Conservation (phyloP, 1,140 invertebrate genomes). For the Drepana arcuata region DNA sequence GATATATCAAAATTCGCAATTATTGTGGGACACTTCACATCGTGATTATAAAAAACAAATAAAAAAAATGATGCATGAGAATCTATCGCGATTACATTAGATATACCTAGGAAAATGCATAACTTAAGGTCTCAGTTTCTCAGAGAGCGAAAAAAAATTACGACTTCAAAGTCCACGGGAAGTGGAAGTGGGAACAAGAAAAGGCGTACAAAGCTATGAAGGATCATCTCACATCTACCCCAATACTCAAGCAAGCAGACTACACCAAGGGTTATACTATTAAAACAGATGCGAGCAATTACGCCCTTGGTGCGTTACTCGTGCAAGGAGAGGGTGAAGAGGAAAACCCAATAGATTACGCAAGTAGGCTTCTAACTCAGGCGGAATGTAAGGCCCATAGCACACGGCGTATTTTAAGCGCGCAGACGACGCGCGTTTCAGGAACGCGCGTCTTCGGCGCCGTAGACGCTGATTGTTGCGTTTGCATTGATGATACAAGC, state of each 20-base stretch:
- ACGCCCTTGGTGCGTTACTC: constrained; percentile 6
- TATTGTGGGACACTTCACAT: background rate
- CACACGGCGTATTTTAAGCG: too few species aligned
- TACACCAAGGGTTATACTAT: constrained; percentile 1
- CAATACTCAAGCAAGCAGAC: constrained; percentile 8
- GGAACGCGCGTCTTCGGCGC: constrained; percentile 9
- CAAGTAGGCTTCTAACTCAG: background rate
- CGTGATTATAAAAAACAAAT: background rate
- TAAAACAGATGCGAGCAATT: constrained; percentile 9
- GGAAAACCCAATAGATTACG: constrained; percentile 4
- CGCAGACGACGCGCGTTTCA: constrained; percentile 5
- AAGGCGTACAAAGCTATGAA: constrained; percentile 12
- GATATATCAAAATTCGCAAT: constrained; percentile 5
- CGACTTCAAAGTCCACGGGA: too few species aligned
- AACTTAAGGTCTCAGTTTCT: too few species aligned
- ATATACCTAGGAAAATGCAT: too few species aligned
- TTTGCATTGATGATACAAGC: constrained; percentile 12
- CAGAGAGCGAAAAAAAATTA: too few species aligned
- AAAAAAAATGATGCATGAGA: too few species aligned
- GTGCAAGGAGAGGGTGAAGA: constrained; percentile 7
- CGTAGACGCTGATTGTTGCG: constrained; percentile 14
- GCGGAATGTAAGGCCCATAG: constrained; percentile 8
- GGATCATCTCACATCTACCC: constrained; percentile 3
- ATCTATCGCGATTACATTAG: too few species aligned
- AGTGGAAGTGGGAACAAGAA: constrained; percentile 11